These are phyloP conservation scores for Coelopa frigida DNA, from an alignment of 1,140 invertebrate genomes.

Conservation along the genomic window DNA sequence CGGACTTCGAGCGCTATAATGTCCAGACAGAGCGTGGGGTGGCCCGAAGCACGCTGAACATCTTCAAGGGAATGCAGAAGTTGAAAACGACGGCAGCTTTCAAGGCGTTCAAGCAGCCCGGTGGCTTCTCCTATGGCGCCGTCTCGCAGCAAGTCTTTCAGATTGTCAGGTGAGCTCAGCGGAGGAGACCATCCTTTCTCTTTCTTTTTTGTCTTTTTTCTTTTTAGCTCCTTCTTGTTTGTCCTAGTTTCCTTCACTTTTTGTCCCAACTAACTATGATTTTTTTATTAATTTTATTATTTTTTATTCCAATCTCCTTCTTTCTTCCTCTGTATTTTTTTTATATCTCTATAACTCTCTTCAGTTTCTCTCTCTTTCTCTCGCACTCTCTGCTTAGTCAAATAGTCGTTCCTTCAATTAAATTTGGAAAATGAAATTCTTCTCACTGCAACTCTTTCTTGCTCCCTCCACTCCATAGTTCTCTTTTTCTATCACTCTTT, in stretches of 20 bases:
- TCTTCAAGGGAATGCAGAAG: constrained; percentile 32
- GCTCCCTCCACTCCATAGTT: too few relatives aligned
- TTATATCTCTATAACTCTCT: too few relatives aligned
- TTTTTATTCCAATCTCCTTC: too few relatives aligned
- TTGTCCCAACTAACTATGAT: too few relatives aligned
- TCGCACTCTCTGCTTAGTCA: neutral
- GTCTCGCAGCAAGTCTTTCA: constrained; percentile 32
- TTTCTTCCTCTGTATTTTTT: too few relatives aligned
- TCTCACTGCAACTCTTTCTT: too few relatives aligned
- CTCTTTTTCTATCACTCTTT: too few relatives aligned
- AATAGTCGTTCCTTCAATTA: too few relatives aligned
- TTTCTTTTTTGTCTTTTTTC: too few relatives aligned
- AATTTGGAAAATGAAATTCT: too few relatives aligned
- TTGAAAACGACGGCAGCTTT: constrained; percentile 33
- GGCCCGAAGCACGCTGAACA: constrained; percentile 29
- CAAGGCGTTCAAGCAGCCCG: constrained; percentile 23
- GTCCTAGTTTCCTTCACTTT: neutral
- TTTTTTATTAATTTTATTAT: too few relatives aligned
- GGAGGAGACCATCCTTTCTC: too few relatives aligned
- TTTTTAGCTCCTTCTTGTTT: neutral
- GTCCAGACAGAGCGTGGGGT: constrained; percentile 45
- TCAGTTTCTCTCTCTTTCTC: neutral
- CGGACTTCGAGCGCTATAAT: constrained; percentile 49
- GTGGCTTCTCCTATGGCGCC: constrained; percentile 33
- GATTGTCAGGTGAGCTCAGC: constrained; percentile 28